phyloP scores from a whole-genome alignment of 1,140 invertebrate species.

The Andrena cerasifolii region DNA sequence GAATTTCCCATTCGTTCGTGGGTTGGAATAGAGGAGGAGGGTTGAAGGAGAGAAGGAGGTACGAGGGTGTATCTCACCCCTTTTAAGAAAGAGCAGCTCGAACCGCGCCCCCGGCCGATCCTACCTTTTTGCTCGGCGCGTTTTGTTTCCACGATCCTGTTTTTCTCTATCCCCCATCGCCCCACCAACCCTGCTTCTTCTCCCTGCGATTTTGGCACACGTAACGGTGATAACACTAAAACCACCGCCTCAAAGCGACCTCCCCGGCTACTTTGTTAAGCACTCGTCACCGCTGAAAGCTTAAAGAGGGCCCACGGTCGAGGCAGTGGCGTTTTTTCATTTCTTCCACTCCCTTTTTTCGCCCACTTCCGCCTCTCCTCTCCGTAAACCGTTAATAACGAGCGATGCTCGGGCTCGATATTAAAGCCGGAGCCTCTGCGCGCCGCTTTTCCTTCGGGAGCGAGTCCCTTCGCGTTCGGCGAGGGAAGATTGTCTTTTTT shows the following conservation, averaged over 20 bases:
- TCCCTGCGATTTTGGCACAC: conserved; percentile 4
- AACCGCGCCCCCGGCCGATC: background rate
- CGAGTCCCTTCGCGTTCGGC: background rate
- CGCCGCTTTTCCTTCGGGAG: background rate
- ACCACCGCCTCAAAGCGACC: background rate
- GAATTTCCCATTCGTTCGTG: conserved; percentile 66
- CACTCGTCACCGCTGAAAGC: conserved; percentile 21
- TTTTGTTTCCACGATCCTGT: background rate
- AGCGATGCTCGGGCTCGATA: conserved; percentile 16
- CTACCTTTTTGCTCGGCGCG: background rate
- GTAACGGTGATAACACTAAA: background rate
- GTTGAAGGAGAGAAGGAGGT: background rate
- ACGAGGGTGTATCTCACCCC: background rate
- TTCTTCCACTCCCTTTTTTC: background rate
- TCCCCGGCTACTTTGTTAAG: conserved; percentile 17
- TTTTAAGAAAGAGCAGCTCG: background rate
- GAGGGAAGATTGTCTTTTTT: background rate
- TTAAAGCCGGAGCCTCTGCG: conserved; percentile 1
- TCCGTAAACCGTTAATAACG: conserved; percentile 14
- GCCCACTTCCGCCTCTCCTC: background rate
- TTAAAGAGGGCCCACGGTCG: background rate
- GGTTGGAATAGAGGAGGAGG: background rate
- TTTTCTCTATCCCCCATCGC: background rate
- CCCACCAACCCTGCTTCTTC: no score
- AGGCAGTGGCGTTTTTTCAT: no score